Conservation (phyloP, 2,888 invertebrate species). For the Hesperia comma region DNA sequence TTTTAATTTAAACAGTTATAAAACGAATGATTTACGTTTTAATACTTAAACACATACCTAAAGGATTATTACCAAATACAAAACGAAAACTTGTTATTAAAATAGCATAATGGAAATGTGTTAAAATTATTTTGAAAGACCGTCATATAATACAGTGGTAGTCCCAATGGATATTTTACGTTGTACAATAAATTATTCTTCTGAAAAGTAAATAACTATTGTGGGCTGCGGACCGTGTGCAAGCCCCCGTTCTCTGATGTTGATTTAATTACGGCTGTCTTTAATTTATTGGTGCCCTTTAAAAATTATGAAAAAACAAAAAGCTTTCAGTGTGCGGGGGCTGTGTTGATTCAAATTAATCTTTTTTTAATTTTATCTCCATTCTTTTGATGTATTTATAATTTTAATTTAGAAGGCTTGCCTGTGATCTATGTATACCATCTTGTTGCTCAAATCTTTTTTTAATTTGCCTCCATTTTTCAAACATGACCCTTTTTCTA, state of each 20-base stretch:
- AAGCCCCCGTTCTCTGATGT: constrained; percentile 13
- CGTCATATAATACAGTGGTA: too few relatives aligned
- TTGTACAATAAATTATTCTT: too few relatives aligned
- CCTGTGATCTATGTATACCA: constrained; percentile 13
- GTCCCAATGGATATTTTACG: too few relatives aligned
- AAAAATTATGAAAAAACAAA: constrained; percentile 26
- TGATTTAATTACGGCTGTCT: constrained; percentile 26
- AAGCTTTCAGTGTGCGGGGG: constrained; percentile 15
- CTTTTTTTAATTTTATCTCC: constrained; percentile 25
- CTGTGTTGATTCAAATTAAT: constrained; percentile 29
- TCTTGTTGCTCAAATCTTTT: constrained; percentile 2
- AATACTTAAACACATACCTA: too few relatives aligned
- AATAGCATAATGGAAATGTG: too few relatives aligned
- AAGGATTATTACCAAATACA: too few relatives aligned
- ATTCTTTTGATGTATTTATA: constrained; percentile 25
- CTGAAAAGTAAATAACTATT: neutral
- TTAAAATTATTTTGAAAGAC: too few relatives aligned
- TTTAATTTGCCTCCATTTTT: neutral
- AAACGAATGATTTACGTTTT: too few relatives aligned
- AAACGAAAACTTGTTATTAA: too few relatives aligned
- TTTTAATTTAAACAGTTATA: too few relatives aligned
- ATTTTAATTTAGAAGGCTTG: constrained; percentile 29
- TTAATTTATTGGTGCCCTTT: constrained; percentile 33
- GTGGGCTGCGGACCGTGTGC: neutral
- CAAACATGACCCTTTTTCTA: too few relatives aligned